Evolutionary conservation across 2,113 vertebrate genomes (phyloP), one percentile per base, ranked within the genome.

Genomic region (Neolamprologus brichardi): DNA sequence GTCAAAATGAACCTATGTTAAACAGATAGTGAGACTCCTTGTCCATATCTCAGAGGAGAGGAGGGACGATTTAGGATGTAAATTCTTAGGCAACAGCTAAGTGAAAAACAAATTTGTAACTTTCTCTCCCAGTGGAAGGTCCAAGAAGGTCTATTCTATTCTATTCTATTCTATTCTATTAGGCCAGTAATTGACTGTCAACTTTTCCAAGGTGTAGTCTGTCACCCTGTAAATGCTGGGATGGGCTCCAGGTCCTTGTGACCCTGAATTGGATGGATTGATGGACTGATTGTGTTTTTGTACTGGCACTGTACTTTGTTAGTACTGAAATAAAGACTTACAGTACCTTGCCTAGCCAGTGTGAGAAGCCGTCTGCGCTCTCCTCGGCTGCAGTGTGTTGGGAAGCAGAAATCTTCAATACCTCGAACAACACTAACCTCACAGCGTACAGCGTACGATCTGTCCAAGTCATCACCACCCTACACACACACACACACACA

Each of bases 311-410:
- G 30, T 34, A 34, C 30, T 62, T 18, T 62, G 17, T 62, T 12
- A 62, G 58, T 34, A 62, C 58, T 34, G 58, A 34, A 62, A 34
- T 62, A 62, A 62, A 62, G 30, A 5, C 58, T 44, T 64, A 75
- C 53, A 87, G 83, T 92, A 97, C 96, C 96, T 93, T 60, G 92
- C 18, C 60, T 87, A 64, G 96, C 94, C 88, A 96, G 87, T 2
- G 81, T 77, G 84, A 94, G 91, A 83, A 96, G 94, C 37, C 83
- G 85, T 87, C 96, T 87, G 41, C 96, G 94, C 83, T 97, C 96
- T 41, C 95, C 96, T 80, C 96, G 83, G 82, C 96, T 96, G 93
- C 96, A 96, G 91, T 96, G 96, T 28, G 92, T 93, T 5, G 96
- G 96, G 64, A 97, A 96, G 83, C 89, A 82, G 91, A 92, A 97